A percentile compares a stretch with the other conserved stretches of the same genome.
phyloP scores from a whole-genome alignment of 2,113 vertebrate genomes.

The Cephalophus harveyi region DNA sequence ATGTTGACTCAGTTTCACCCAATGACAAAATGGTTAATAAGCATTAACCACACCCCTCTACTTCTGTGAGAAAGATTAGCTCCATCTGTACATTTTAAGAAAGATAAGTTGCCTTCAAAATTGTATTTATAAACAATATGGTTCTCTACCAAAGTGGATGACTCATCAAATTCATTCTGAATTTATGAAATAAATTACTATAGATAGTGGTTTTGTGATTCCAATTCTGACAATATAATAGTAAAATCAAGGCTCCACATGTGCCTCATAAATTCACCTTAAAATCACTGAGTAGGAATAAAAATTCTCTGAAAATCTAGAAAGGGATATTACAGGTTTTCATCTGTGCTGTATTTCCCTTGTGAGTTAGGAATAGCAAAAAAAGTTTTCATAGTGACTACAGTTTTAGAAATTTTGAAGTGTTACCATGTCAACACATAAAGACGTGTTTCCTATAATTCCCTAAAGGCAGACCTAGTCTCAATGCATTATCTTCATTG shows the following conservation, averaged over 20 bases:
- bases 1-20: background rate
- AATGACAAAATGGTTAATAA: background rate
- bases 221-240: background rate
- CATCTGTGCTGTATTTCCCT: background rate
- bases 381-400: background rate
- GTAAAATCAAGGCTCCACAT: background rate
- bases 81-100: background rate
- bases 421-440: background rate
- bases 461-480: background rate
- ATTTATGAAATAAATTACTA: constrained; percentile 12
- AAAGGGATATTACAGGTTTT: background rate
- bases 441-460: background rate
- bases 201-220: background rate
- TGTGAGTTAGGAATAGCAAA: background rate
- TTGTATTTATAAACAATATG: background rate
- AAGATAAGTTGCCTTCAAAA: constrained; percentile 23
- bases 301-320: background rate
- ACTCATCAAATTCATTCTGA: constrained; percentile 35
- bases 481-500: background rate
- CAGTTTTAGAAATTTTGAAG: background rate
- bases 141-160: background rate
- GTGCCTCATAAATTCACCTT: background rate
- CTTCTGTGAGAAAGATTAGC: background rate
- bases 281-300: background rate
- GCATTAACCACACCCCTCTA: background rate